Percentiles rank a stretch among this genome's conserved stretches.
Evolutionary conservation across 2,888 invertebrate genomes (phyloP).

Genomic region (Lasioglossum marginatum): DNA sequence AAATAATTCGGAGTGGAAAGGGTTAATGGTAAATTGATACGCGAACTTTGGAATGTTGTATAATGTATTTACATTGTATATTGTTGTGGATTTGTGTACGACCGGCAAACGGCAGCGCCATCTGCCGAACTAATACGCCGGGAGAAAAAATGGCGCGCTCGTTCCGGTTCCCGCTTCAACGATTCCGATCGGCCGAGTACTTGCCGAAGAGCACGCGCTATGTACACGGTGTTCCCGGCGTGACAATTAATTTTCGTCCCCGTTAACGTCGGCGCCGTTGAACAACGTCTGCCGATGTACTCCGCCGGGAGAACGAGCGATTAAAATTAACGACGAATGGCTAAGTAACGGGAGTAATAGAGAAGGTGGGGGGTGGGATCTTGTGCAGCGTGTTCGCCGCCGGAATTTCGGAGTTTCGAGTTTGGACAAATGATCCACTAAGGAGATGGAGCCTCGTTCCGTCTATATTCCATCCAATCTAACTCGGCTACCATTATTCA

Average conservation of each 20-base stretch:
- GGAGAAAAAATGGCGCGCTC: no score
- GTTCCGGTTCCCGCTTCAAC: neutral
- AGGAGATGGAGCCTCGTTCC: slow-evolving; percentile 66
- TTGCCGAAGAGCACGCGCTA: neutral
- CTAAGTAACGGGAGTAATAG: slow-evolving; percentile 36
- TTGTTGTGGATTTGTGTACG: no score
- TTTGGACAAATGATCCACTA: slow-evolving; percentile 73
- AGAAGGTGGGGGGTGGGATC: neutral
- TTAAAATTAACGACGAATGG: slow-evolving; percentile 69
- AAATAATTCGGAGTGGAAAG: no score
- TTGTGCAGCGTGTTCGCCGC: neutral
- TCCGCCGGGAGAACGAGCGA: slow-evolving; percentile 42
- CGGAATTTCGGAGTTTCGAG: slow-evolving; percentile 63
- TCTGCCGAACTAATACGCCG: no score
- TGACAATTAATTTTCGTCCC: slow-evolving; percentile 44
- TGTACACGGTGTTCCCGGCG: neutral
- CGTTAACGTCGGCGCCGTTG: neutral
- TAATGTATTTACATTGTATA: no score
- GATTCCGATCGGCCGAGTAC: neutral
- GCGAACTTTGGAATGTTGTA: no score
- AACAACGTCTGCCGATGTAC: slow-evolving; percentile 15
- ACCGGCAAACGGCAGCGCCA: no score
- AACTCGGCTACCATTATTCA: slow-evolving; percentile 68
- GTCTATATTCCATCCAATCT: slow-evolving; percentile 70
- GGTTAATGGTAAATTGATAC: no score